phyloP scores from a whole-genome alignment of 2,888 invertebrate genomes.

The Agriopis aurantiaria region DNA sequence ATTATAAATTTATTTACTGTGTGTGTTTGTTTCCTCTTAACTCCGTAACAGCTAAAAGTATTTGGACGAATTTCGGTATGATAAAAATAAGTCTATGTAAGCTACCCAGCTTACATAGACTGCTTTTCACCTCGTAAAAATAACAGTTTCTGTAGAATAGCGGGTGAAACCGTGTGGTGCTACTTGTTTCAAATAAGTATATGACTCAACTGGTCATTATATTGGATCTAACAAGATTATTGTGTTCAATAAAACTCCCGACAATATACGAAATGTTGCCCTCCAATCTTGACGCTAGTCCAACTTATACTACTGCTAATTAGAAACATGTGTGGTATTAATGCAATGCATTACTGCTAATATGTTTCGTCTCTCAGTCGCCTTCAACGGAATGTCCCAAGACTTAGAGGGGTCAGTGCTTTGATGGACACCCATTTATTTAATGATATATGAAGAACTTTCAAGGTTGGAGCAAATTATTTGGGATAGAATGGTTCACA shows the following conservation, averaged over 20 bases:
- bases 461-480: conserved; percentile 9
- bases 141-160: too few relatives aligned
- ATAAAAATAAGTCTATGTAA: too few relatives aligned
- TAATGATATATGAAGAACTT: conserved; percentile 3
- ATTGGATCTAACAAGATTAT: not conserved
- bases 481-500: not conserved
- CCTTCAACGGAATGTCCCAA: conserved; percentile 10
- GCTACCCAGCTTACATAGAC: too few relatives aligned
- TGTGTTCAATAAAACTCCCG: conserved; percentile 1
- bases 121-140: too few relatives aligned
- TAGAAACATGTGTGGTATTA: conserved; percentile 17
- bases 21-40: too few relatives aligned
- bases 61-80: too few relatives aligned
- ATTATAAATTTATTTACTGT: too few relatives aligned
- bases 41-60: too few relatives aligned
- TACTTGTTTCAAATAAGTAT: not conserved
- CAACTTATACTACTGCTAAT: conserved; percentile 17
- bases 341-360: conserved; percentile 20
- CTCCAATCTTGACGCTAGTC: not conserved
- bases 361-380: conserved; percentile 10
- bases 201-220: not conserved
- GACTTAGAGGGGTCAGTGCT: conserved; percentile 7
- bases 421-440: conserved; percentile 11
- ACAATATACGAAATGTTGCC: conserved; percentile 13
- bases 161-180: too few relatives aligned